Evolutionary conservation across 2,113 vertebrate species (phyloP).

Genomic region (Oceanodroma tethys): DNA sequence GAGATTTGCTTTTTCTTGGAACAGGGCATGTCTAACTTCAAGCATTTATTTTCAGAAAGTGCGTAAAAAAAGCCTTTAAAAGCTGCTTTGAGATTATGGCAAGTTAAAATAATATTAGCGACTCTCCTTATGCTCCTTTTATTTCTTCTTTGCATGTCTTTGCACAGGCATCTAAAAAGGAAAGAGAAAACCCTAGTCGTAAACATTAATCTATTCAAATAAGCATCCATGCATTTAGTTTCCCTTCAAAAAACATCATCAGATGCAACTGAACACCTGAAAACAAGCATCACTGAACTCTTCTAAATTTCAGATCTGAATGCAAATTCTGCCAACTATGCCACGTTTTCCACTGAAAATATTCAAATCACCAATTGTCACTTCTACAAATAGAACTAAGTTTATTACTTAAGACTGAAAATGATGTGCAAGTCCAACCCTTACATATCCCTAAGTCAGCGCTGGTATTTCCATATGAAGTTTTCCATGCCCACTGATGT

Average conservation of each 20-base stretch:
- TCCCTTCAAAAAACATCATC: not conserved
- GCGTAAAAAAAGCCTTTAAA: not conserved
- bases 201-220: not conserved
- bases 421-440: not conserved
- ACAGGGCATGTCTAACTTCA: not conserved
- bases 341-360: not conserved
- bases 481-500: not conserved
- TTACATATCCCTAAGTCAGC: not conserved
- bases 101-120: conserved; percentile 10
- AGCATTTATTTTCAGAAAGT: conserved; percentile 29
- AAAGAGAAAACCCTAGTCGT: conserved; percentile 42
- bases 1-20: conserved; percentile 60
- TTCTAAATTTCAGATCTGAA: not conserved
- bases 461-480: not conserved
- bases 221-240: not conserved
- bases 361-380: not conserved
- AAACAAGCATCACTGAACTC: not conserved
- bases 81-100: conserved; percentile 31
- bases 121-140: not conserved
- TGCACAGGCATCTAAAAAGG: conserved; percentile 61
- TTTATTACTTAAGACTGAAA: conserved; percentile 4
- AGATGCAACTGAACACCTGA: not conserved
- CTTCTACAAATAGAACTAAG: not conserved
- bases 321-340: not conserved
- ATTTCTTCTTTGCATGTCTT: conserved; percentile 57